phyloP scores from a whole-genome alignment of 2,888 invertebrate genomes.

The Nephrotoma guestfalica region DNA sequence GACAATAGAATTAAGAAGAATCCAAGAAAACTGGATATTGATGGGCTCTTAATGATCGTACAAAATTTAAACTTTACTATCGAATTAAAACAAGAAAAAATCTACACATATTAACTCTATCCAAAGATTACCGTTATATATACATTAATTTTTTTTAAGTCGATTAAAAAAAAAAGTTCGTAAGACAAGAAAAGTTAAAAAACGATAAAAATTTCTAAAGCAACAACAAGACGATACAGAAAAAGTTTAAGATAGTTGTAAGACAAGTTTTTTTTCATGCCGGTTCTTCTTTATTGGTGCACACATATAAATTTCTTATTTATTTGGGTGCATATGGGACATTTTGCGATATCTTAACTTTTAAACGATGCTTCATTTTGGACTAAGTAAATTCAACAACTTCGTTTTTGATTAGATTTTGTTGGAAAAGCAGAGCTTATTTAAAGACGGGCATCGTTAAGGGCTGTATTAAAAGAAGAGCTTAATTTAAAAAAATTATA shows the following conservation, averaged over 20 bases:
- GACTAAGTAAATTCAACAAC: no score
- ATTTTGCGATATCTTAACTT: not conserved
- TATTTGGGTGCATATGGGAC: not conserved
- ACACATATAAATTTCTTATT: not conserved
- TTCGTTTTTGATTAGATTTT: no score
- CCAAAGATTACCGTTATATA: not conserved
- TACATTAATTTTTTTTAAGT: not conserved
- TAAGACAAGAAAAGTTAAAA: not conserved
- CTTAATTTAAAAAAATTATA: no score
- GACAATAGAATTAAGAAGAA: not conserved
- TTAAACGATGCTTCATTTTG: no score
- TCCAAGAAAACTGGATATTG: not conserved
- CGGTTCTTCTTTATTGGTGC: not conserved
- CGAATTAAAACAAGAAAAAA: not conserved
- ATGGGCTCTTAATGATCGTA: not conserved
- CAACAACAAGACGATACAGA: not conserved
- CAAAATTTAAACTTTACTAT: not conserved
- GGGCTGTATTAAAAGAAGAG: no score
- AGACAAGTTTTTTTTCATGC: not conserved
- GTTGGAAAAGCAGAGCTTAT: no score
- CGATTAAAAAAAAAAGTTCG: not conserved
- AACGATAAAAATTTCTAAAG: not conserved
- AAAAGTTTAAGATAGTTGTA: not conserved
- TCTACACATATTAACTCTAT: not conserved
- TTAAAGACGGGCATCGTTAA: no score